A percentile compares a stretch with the other conserved stretches of the same genome.
Conservation (phyloP, 2,113 vertebrate genomes). For the Fregata magnificens region DNA sequence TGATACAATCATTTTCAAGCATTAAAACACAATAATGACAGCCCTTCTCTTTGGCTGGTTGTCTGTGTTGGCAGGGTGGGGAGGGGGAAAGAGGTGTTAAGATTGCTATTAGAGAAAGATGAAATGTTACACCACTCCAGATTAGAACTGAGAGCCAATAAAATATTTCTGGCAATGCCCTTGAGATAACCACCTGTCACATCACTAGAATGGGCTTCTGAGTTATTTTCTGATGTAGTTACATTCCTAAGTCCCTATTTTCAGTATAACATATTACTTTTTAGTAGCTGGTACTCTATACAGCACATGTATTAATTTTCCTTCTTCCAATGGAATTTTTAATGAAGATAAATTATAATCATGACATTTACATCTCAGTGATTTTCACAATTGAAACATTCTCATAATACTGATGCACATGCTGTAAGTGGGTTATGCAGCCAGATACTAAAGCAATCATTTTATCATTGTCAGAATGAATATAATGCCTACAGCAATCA, state of each 20-base stretch:
- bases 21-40: background rate
- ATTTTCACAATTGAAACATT: conserved; percentile 54
- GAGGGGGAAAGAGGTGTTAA: background rate
- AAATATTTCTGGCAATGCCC: conserved; percentile 8
- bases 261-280: background rate
- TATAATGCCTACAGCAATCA: conserved; percentile 55
- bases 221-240: background rate
- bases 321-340: conserved; percentile 33
- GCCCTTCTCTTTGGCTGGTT: background rate
- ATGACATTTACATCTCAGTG: conserved; percentile 68
- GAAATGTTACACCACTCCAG: background rate
- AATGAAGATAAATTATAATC: conserved; percentile 61
- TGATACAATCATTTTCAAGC: background rate
- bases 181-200: conserved; percentile 42
- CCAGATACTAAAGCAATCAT: conserved; percentile 56
- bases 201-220: background rate
- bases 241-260: background rate
- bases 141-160: background rate
- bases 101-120: background rate
- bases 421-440: conserved; percentile 46
- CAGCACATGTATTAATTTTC: conserved; percentile 2
- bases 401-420: conserved; percentile 21
- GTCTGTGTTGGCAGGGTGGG: background rate
- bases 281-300: background rate
- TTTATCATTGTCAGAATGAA: conserved; percentile 66